Base-by-base conservation (phyloP, 2,113 vertebrate genomes). In the Aramus guarauna region DNA sequence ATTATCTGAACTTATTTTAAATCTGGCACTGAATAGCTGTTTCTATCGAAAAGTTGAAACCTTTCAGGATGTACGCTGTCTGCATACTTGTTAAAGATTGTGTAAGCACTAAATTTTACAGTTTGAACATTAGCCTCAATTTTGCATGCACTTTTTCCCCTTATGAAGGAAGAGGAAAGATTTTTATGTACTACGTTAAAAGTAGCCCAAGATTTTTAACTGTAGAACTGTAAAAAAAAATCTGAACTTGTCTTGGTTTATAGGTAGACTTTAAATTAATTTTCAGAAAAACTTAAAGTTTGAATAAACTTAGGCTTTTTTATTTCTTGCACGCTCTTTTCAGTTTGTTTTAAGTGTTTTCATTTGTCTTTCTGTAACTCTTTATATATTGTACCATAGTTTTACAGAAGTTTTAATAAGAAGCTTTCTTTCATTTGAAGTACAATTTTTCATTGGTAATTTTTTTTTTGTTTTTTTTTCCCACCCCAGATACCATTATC, bases 401-500 rank as follows among this genome's bases (percentile, higher is more conserved):
- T 85, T 26, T 43, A 45, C 12, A 36, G 41, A 90, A 45, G 5
- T 45, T 66, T 39, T 69, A 19, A 2, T 48, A 9, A 74, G 34
- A 89, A 43, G 7, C 8, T 62, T 90, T 32, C 34, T 39, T 87
- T 53, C 45, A 75, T 84, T 89, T 94, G 60, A 76, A 48, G 23
- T 91, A 37, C 23, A 91, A 2, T 19, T 53, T 89, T 77, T 73
- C 23, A 14, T 16, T 6, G 8, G 2, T 62, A 18, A 17, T 39
- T 52, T 41, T 41, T 41, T 41, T 19, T 9, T 67, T 10, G 26
- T 8, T 7, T 37, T 18, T 53, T 45, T 19, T 30, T 50, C 9
- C 45, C 23, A 47, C 2, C 2, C 27, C 23, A 99, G 99, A 99
- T 99, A 97, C 99, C 99, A 1, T 98, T 99, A 64, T 99, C 99